These are phyloP conservation scores for Sylvia borin DNA, from an alignment of 2,797 vertebrate genomes.

Conservation along the genomic window DNA sequence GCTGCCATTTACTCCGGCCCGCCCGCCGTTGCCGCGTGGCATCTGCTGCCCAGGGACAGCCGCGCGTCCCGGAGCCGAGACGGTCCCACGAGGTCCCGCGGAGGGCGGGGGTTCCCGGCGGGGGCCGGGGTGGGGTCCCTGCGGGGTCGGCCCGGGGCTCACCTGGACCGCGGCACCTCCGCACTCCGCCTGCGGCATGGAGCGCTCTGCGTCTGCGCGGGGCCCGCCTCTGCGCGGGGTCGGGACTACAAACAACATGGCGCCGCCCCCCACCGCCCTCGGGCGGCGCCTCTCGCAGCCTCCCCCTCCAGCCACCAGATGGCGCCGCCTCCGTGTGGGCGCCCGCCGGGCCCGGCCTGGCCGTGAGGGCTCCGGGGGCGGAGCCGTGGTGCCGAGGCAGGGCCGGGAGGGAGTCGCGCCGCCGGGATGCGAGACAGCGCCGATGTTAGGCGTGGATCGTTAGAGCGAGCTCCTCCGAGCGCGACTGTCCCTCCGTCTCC, in stretches of 20 bases:
- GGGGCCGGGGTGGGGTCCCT: neutral
- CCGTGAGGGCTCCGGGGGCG: neutral
- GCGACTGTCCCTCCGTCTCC: neutral
- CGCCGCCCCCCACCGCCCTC: neutral
- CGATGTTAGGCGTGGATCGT: accelerated
- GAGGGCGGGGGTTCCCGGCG: no score
- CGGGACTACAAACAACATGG: neutral
- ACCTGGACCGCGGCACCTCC: neutral
- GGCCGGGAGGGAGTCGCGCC: neutral
- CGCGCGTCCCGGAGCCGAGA: neutral
- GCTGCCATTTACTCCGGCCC: neutral
- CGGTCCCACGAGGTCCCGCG: no score
- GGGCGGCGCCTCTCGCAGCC: neutral
- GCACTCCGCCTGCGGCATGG: neutral
- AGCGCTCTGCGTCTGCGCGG: neutral
- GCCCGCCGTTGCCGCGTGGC: neutral
- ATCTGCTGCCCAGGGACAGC: neutral
- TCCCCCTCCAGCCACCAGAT: neutral
- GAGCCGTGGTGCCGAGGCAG: no score
- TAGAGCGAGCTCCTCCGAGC: accelerated
- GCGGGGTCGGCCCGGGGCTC: neutral
- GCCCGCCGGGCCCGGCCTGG: neutral
- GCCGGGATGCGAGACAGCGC: accelerated
- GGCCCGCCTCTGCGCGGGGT: neutral
- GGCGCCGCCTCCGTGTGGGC: neutral